Base-by-base conservation (phyloP, 2,888 invertebrate species). In the Mellilla xanthometata region DNA sequence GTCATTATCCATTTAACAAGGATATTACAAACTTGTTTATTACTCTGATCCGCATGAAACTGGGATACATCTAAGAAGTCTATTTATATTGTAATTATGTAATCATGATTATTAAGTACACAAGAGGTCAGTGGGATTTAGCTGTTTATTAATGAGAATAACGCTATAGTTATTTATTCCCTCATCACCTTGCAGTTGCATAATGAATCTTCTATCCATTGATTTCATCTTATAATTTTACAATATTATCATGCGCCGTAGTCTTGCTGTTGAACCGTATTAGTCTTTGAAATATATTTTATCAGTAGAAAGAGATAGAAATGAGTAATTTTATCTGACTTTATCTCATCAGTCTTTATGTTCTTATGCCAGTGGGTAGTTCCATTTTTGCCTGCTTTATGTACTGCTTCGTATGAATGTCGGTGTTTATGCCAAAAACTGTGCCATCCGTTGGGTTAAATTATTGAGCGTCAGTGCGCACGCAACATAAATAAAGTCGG, bases 401-500 rank as follows among this genome's bases (percentile, higher is more conserved):
- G n/a, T n/a, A n/a, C n/a, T n/a, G n/a, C n/a, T n/a, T n/a, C n/a
- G n/a, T n/a, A n/a, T n/a, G n/a, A n/a, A n/a, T n/a, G 23, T 5
- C 23, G 8, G 8, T 39, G 32, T 36, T 27, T 43, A 33, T 9
- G 43, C 56, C 49, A 56, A 52, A 53, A 51, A 51, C 45, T 56
- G 49, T 58, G 55, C 51, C 56, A 58, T 60, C 54, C 53, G 57
- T 45, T 56, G 41, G 52, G 57, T 40, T 49, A 46, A 54, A 54
- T 54, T 46, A 48, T 63, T 60, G 54, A 60, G 36, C 54, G 57
- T 62, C 56, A 51, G 38, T 31, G 45, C 46, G 57, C 61, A 62
- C 56, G 58, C 51, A 63, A 59, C 55, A 62, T 60, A 62, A 68
- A 68, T 65, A 65, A 62, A 61, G 57, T 59, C 61, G 63, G 66